A percentile compares a stretch with the other conserved stretches of the same genome.
Conservation (phyloP, 2,797 vertebrate species). For the Sciaenops ocellatus region DNA sequence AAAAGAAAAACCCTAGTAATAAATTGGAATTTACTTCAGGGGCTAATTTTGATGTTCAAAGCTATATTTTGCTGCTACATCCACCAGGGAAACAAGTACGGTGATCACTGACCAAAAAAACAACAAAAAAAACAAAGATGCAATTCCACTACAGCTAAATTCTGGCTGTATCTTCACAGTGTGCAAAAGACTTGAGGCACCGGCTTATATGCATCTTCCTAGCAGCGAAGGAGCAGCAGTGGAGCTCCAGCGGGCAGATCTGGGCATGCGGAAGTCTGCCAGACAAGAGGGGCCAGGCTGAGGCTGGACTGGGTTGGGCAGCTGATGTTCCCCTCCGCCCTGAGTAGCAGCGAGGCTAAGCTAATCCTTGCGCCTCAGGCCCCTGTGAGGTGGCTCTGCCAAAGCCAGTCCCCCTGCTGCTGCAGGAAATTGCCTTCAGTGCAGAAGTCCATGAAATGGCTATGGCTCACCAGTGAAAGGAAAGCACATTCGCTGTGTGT, state of each 20-base stretch:
- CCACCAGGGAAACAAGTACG: conserved; percentile 40
- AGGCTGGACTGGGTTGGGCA: conserved; percentile 62
- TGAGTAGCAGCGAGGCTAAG: conserved; percentile 77
- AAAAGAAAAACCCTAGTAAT: conserved; percentile 5
- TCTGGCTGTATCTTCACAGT: conserved; percentile 50
- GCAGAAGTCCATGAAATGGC: conserved; percentile 80
- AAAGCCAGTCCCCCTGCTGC: conserved; percentile 84
- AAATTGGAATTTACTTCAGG: background rate
- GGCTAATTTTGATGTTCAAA: conserved; percentile 18
- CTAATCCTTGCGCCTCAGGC: conserved; percentile 83
- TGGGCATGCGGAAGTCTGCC: conserved; percentile 64
- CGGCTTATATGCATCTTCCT: conserved; percentile 64
- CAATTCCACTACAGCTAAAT: conserved; percentile 63
- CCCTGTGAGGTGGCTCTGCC: conserved; percentile 80
- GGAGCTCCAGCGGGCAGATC: conserved; percentile 65
- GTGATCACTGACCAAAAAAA: conserved; percentile 29
- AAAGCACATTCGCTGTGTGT: conserved; percentile 33
- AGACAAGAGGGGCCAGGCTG: conserved; percentile 70
- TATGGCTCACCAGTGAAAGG: conserved; percentile 58
- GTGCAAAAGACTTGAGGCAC: conserved; percentile 59
- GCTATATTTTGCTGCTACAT: background rate
- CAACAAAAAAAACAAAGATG: conserved; percentile 31
- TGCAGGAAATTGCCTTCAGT: conserved; percentile 87
- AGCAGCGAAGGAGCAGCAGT: conserved; percentile 51
- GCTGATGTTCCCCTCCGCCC: conserved; percentile 81